phyloP scores from a whole-genome alignment of 2,797 vertebrate genomes.

The Sylvilagus floridanus region DNA sequence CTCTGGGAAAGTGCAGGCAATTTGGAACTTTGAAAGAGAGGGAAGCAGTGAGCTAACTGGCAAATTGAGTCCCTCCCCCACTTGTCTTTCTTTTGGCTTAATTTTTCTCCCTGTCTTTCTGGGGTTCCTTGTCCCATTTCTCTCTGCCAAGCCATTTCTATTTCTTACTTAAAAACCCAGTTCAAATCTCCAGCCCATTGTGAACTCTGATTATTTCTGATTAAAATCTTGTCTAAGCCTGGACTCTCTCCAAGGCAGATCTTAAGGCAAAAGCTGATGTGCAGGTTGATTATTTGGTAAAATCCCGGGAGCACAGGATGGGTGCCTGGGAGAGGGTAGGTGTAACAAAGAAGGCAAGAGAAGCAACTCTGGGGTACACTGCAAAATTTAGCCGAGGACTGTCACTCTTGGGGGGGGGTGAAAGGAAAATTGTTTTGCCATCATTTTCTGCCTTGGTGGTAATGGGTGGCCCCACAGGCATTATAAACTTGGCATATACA shows the following conservation, averaged over 20 bases:
- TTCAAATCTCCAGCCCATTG: not conserved
- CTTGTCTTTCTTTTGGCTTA: slow-evolving; percentile 58
- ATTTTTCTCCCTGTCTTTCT: slow-evolving; percentile 79
- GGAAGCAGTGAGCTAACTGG: not conserved
- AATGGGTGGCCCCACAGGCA: not conserved
- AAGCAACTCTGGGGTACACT: fast-evolving
- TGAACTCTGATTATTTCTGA: slow-evolving; percentile 68
- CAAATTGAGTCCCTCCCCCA: not conserved
- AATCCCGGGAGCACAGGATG: not conserved
- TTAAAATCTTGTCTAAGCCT: slow-evolving; percentile 39
- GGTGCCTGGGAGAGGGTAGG: not conserved
- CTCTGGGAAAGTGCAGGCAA: slow-evolving; percentile 53
- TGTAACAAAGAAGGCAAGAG: not conserved
- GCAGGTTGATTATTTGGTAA: not conserved
- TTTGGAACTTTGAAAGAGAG: slow-evolving; percentile 46
- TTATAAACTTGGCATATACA: not conserved
- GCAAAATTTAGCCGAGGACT: fast-evolving
- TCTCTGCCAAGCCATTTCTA: slow-evolving; percentile 75
- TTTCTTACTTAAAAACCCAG: slow-evolving; percentile 52
- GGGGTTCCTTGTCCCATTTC: slow-evolving; percentile 60
- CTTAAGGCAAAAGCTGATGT: not conserved
- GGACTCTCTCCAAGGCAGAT: not conserved
- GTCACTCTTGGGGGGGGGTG: fast-evolving
- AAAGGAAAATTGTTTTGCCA: not conserved
- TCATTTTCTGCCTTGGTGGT: not conserved